These are phyloP conservation scores for Scatophagus argus DNA, from an alignment of 2,113 vertebrate species.

Conservation along the genomic window DNA sequence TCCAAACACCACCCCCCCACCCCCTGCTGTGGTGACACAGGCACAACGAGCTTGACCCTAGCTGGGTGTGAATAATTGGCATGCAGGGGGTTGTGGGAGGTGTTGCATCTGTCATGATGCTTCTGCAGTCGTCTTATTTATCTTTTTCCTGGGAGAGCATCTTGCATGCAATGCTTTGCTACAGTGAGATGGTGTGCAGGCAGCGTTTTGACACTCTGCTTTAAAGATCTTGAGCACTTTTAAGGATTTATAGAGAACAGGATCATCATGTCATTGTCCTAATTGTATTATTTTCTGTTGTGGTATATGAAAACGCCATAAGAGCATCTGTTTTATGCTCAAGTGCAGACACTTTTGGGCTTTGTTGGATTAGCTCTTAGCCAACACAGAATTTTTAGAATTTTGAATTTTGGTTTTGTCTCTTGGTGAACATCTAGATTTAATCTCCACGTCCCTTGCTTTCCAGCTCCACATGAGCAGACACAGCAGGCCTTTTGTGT, in stretches of 20 bases:
- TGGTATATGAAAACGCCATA: neutral
- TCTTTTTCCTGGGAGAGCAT: slow-evolving; percentile 57
- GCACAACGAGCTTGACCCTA: slow-evolving; percentile 76
- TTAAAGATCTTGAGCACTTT: neutral
- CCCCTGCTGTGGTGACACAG: slow-evolving; percentile 71
- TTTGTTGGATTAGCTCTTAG: neutral
- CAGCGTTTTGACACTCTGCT: slow-evolving; percentile 17
- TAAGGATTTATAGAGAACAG: neutral
- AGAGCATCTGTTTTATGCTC: neutral
- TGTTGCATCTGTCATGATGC: slow-evolving; percentile 76
- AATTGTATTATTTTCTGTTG: neutral
- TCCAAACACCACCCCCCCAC: slow-evolving; percentile 35
- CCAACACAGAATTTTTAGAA: neutral
- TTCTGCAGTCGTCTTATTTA: slow-evolving; percentile 78
- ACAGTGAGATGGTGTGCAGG: slow-evolving; percentile 15
- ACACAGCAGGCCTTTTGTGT: slow-evolving; percentile 71
- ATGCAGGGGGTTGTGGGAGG: slow-evolving; percentile 75
- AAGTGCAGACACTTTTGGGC: neutral
- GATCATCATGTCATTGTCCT: neutral
- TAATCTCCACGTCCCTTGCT: slow-evolving; percentile 56
- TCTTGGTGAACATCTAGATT: slow-evolving; percentile 48
- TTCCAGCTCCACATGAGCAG: slow-evolving; percentile 62
- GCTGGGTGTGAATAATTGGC: slow-evolving; percentile 80
- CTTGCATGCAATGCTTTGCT: slow-evolving; percentile 33
- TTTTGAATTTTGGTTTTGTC: slow-evolving; percentile 22